Conservation (phyloP, 2,113 vertebrate genomes). For the Psephotus haematonotus region DNA sequence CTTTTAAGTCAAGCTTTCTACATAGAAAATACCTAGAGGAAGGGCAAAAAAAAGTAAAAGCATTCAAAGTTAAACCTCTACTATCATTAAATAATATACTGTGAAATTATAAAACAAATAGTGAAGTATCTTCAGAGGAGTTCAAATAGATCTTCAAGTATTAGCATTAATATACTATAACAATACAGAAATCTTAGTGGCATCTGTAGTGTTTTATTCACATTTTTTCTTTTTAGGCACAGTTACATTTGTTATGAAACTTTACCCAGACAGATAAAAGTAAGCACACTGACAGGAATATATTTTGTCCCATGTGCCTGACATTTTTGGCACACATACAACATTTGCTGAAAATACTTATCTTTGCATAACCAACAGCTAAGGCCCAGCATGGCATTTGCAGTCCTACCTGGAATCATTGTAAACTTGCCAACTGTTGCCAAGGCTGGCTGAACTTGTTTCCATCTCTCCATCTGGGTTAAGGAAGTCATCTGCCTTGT, state of each 20-base stretch:
- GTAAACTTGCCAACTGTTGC: constrained; percentile 72
- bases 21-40: background rate
- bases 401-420: constrained; percentile 63
- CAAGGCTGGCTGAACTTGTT: constrained; percentile 56
- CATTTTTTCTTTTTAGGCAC: background rate
- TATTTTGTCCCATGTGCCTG: background rate
- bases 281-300: background rate
- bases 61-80: background rate
- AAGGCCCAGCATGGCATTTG: background rate
- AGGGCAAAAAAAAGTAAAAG: background rate
- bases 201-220: background rate
- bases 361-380: background rate
- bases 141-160: background rate
- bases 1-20: background rate
- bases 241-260: background rate
- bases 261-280: background rate
- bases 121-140: background rate
- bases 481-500: constrained; percentile 63
- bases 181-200: background rate
- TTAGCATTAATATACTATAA: background rate
- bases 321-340: background rate
- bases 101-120: background rate
- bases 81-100: background rate
- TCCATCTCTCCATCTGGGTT: constrained; percentile 68
- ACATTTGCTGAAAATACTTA: background rate